Percentiles rank a stretch among this genome's conserved stretches.
These are phyloP conservation scores for Arrhopalites spinosus DNA, from an alignment of 2,888 invertebrate genomes.

Conservation along the genomic window DNA sequence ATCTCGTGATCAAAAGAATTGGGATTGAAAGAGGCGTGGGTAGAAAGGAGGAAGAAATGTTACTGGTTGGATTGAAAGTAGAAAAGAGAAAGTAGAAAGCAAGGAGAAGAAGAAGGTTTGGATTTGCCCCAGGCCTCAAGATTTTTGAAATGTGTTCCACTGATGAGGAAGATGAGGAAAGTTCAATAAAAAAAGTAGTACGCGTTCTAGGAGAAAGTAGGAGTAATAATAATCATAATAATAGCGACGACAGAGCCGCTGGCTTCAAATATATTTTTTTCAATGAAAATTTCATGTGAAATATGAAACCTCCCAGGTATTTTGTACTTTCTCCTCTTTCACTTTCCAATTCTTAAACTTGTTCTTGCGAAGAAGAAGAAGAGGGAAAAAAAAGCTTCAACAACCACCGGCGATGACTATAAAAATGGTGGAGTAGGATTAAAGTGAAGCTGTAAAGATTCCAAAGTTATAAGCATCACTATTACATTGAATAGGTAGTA, in stretches of 20 bases:
- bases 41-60: background rate
- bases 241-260: background rate
- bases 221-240: conserved; percentile 26
- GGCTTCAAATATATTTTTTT: background rate
- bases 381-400: too few species aligned
- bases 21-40: too few species aligned
- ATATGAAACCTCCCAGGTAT: background rate
- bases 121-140: background rate
- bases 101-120: conserved; percentile 1
- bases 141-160: conserved; percentile 19
- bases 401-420: too few species aligned
- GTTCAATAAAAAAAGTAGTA: conserved; percentile 19
- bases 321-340: conserved; percentile 2
- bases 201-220: too few species aligned
- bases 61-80: too few species aligned
- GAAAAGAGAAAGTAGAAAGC: too few species aligned
- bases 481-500: too few species aligned
- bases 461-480: too few species aligned
- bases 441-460: too few species aligned
- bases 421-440: too few species aligned
- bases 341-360: background rate
- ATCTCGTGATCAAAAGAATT: too few species aligned
- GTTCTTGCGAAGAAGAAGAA: background rate
- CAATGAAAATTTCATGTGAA: background rate
- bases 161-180: conserved; percentile 16